Conservation (phyloP, 2,797 vertebrate genomes). For the Lepus townsendii region DNA sequence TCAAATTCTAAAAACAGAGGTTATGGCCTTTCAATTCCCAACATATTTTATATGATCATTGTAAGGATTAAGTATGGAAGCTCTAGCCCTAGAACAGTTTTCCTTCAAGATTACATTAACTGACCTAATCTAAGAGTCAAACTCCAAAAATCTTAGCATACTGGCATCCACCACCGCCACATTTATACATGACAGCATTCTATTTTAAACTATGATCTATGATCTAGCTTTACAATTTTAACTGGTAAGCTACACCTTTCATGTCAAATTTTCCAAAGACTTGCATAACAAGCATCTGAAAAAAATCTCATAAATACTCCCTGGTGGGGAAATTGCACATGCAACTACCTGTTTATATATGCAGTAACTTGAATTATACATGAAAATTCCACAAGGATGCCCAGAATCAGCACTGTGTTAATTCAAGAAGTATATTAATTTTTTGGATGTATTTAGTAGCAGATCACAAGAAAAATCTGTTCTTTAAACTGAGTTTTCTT, state of each 20-base stretch:
- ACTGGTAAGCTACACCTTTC: constrained; percentile 83
- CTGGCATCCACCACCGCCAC: constrained; percentile 61
- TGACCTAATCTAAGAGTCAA: constrained; percentile 75
- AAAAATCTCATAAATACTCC: constrained; percentile 81
- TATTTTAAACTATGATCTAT: constrained; percentile 81
- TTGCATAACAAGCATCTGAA: constrained; percentile 80
- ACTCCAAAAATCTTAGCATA: constrained; percentile 69
- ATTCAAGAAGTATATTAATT: constrained; percentile 85
- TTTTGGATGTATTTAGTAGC: constrained; percentile 85
- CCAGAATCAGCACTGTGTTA: constrained; percentile 84
- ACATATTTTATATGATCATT: constrained; percentile 3
- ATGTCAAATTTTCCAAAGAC: constrained; percentile 82
- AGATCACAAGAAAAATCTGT: constrained; percentile 84
- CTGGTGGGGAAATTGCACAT: constrained; percentile 77
- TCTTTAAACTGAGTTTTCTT: constrained; percentile 81
- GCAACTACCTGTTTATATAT: constrained; percentile 86
- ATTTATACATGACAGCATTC: constrained; percentile 76
- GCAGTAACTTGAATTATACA: constrained; percentile 86
- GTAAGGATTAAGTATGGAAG: constrained; percentile 54
- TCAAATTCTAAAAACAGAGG: constrained; percentile 29
- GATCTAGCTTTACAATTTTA: constrained; percentile 71
- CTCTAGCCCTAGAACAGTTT: constrained; percentile 38
- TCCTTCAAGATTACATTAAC: constrained; percentile 51
- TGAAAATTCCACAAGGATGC: constrained; percentile 84
- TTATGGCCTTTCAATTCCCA: constrained; percentile 48